Evolutionary conservation across 1,140 invertebrate species (phyloP), one percentile per base, ranked within the genome.

Genomic region (Drosophila mauritiana): DNA sequence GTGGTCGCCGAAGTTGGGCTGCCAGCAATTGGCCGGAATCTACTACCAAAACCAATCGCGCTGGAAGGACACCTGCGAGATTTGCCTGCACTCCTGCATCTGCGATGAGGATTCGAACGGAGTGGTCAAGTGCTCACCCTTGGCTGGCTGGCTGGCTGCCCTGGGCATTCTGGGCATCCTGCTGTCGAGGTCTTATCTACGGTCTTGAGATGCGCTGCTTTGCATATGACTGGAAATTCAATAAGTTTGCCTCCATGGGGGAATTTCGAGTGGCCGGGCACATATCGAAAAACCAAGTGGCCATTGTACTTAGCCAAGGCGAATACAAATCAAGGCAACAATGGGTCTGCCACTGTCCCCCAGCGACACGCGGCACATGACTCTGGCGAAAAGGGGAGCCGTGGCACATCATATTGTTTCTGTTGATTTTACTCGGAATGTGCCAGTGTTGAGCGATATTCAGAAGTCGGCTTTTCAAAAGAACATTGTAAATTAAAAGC

Each of bases 311-410:
- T 48, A 70, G 73, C 73, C 78, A 76, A 68, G 73, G 55, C 77
- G 65, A 77, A 84, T 85, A 80, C 81, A 84, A 84, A 84, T 84
- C 81, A 85, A 84, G 58, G 77, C 54, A 68, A 84, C 76, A 70
- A 69, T 58, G 62, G 72, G n/a, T 68, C 15, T 27, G 45, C 48
- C 72, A 48, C 40, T 31, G 72, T 45, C 39, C 59, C 70, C 39
- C 11, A 43, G 13, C 39, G 25, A 45, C 31, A 36, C 46, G 25
- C 25, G 20, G 27, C 37, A 63, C 48, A 74, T 42, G 36, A 34
- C 27, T 45, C 25, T 6, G 40, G 20, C 22, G 25, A 40, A 15
- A 11, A 25, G 13, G 34, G 20, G 20, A 15, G 13, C 42, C 13
- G 22, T 49, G 34, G 63, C 46, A 69, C 27, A 12, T 13, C 43